Base-by-base conservation (phyloP, 2,113 vertebrate species). In the Sylvia atricapilla region DNA sequence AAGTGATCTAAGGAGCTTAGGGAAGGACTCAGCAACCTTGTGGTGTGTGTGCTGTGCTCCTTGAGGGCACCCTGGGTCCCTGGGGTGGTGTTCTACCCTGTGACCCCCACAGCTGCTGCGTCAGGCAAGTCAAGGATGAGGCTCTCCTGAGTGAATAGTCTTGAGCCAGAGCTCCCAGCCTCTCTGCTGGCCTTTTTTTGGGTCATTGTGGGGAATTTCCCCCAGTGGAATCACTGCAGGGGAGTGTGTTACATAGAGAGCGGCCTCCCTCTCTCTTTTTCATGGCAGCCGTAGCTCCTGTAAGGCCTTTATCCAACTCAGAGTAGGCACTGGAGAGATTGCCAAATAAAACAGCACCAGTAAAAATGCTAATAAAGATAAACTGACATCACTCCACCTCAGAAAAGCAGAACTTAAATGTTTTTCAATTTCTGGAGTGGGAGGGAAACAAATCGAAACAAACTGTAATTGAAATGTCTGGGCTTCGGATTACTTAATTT, bases 1-100 rank as follows among this genome's bases (percentile, higher is more conserved):
- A 89, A 47, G 44, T 84, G 73, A 68, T 85, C 58, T 94, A 80
- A 95, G 64, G 64, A 93, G 88, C 90, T 96, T 94, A 92, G 83
- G 64, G 67, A 67, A 31, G 59, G 82, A 70, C 75, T 94, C 5
- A 0, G 43, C 52, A 86, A 37, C 88, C 72, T 66, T 67, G 25
- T 31, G 10, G 21, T 58, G 41, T 73, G 74, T 10, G 41, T 20
- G 11, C 23, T 52, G 2, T n/a, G 47, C 37, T 88, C 20, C 75
- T 85, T 0, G 0, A 33, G 80, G 75, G 76, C 50, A 0, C 63
- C 62, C n/a, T 20, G 49, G 47, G 50, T 23, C 30, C 23, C 37
- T 17, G n/a, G 39, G 56, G 6, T 82, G 56, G 2, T 70, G 56
- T 73, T 60, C 75, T 59, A 66, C 19, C 23, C 1, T 4, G 31